phyloP scores from a whole-genome alignment of 2,797 vertebrate genomes.

The Champsocephalus esox region DNA sequence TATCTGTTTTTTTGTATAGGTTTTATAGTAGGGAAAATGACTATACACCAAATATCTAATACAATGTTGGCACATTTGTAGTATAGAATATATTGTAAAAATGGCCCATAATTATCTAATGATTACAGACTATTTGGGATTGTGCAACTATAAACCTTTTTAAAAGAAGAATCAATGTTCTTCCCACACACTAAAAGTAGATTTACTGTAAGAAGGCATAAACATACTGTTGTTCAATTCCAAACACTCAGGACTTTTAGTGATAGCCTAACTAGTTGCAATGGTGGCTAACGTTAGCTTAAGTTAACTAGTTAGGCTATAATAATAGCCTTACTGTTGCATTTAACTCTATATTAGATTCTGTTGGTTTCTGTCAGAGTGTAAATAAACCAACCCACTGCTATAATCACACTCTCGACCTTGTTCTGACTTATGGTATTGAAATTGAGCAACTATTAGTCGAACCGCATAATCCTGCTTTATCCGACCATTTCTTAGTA shows the following conservation, averaged over 20 bases:
- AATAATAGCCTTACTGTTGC: no score
- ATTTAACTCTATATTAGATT: no score
- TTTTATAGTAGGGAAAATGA: no score
- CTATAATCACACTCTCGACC: no score
- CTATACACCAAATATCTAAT: neutral
- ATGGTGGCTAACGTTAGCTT: neutral
- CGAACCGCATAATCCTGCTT: no score
- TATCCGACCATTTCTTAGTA: no score
- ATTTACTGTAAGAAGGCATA: neutral
- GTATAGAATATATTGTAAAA: neutral
- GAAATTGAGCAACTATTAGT: no score
- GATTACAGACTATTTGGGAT: neutral
- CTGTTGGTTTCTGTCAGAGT: no score
- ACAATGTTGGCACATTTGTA: neutral
- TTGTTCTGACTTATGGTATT: no score
- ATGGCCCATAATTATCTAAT: neutral
- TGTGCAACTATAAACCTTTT: no score
- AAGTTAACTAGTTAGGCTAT: neutral
- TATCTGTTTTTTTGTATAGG: neutral
- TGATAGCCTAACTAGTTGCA: neutral
- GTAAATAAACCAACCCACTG: no score
- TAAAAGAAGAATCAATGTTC: neutral
- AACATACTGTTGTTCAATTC: no score
- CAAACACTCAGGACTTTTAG: neutral
- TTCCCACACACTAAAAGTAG: neutral